Evolutionary conservation across 2,888 invertebrate genomes (phyloP), one percentile per base, ranked within the genome.

Genomic region (Eristalis intricaria): DNA sequence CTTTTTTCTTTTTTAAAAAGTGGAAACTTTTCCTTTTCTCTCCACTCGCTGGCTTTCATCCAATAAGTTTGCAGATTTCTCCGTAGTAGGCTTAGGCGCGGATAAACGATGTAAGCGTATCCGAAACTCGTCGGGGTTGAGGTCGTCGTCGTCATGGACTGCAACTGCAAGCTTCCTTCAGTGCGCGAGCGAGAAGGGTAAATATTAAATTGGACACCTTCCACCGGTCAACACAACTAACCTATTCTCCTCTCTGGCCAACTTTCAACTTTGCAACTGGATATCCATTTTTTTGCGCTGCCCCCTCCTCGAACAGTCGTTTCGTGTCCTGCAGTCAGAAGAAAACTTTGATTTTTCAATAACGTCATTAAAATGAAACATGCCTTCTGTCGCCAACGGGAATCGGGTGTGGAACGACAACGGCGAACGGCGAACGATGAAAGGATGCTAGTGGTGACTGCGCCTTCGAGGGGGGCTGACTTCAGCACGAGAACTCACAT

Each of bases 281-380:
- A 10, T 8, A 64, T 38, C 43, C 40, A 32, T 58, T 58, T 58
- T 40, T 23, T 15, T 56, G 26, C 56, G 13, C 64, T 58, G 22
- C 63, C 79, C 40, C 71, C 76, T 64, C 63, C 43, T 5, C 43
- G 58, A 69, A 69, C 74, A 70, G 63, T 78, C 63, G 32, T 32
- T 8, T 78, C 60, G 32, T 32, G 32, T 78, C 60, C 60, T 66
- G 77, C 76, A 68, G 26, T 50, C 8, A 50, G 50, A 19, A 7
- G 50, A 69, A 73, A 86, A 86, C 77, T 86, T 85, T 81, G 81
- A 81, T 82, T 82, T 86, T 86, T 81, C 82, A 86, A 82, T 82
- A 82, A 82, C 77, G 82, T 78, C 82, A 78, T 82, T 86, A 77
- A 69, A 86, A 78, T 73, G 78, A 75, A 81, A 86, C 82, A 78